A percentile compares a stretch with the other conserved stretches of the same genome.
These are phyloP conservation scores for Dallia pectoralis DNA, from an alignment of 2,797 vertebrate species.

Conservation along the genomic window DNA sequence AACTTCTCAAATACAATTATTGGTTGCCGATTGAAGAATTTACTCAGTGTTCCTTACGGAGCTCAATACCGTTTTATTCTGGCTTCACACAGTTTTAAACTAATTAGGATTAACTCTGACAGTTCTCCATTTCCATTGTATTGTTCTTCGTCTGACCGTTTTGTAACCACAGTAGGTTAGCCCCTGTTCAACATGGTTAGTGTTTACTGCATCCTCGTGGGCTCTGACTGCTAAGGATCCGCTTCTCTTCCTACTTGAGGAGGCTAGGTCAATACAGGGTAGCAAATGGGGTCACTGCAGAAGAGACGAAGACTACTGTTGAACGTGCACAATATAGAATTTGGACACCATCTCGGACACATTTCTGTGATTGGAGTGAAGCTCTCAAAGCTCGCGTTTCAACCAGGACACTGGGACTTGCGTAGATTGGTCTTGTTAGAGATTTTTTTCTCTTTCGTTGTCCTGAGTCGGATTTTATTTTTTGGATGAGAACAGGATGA, in stretches of 20 bases:
- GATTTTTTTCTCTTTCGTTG: too few relatives aligned
- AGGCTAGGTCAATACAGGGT: constrained; percentile 53
- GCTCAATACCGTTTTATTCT: neutral
- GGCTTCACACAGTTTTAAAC: neutral
- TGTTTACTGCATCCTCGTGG: constrained; percentile 29
- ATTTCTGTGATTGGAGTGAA: neutral
- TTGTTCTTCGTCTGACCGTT: constrained; percentile 40
- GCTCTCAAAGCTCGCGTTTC: neutral
- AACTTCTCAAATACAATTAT: neutral
- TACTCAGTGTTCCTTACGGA: neutral
- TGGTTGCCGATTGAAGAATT: neutral
- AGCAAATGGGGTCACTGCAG: constrained; percentile 19
- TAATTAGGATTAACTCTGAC: constrained; percentile 6
- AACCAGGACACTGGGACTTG: neutral
- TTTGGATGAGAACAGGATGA: too few relatives aligned
- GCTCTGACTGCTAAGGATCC: constrained; percentile 31
- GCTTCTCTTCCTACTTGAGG: constrained; percentile 56
- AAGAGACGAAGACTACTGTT: constrained; percentile 1
- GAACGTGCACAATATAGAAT: constrained; percentile 12
- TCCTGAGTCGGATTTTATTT: too few relatives aligned
- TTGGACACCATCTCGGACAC: neutral
- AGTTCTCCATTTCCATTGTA: constrained; percentile 26
- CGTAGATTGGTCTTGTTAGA: too few relatives aligned
- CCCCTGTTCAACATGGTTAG: constrained; percentile 52
- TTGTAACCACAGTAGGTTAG: constrained; percentile 45